Percentiles rank a stretch among this genome's conserved stretches.
phyloP scores from a whole-genome alignment of 2,888 invertebrate species.

The Morpho achilles region DNA sequence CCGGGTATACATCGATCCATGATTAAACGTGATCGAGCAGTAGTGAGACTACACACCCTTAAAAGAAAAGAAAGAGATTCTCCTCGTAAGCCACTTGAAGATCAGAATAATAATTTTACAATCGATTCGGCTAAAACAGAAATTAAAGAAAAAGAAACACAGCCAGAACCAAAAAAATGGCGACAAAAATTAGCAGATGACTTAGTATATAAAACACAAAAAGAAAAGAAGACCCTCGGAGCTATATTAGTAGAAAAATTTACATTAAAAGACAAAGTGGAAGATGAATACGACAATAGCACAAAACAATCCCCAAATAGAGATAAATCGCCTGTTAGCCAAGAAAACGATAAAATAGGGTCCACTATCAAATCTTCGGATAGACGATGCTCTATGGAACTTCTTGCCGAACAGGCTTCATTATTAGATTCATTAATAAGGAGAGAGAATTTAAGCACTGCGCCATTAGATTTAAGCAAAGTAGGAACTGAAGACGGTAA shows the following conservation, averaged over 20 bases:
- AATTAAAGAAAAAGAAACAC: conserved; percentile 27
- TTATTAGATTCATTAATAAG: conserved; percentile 74
- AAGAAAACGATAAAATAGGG: conserved; percentile 11
- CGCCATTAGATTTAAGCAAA: conserved; percentile 66
- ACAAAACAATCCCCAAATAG: conserved; percentile 15
- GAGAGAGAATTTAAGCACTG: conserved; percentile 72
- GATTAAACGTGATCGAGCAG: conserved; percentile 85
- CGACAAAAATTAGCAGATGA: conserved; percentile 82
- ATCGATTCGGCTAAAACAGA: conserved; percentile 19
- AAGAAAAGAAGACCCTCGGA: conserved; percentile 84
- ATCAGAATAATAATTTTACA: conserved; percentile 14
- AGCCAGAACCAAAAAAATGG: conserved; percentile 60
- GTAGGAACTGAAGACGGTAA: conserved; percentile 44
- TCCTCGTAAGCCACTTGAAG: conserved; percentile 51
- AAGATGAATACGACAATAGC: conserved; percentile 30
- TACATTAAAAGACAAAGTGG: conserved; percentile 80
- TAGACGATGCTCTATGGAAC: conserved; percentile 77
- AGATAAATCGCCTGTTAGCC: conserved; percentile 4
- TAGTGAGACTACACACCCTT: conserved; percentile 86
- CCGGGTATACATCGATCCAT: conserved; percentile 70
- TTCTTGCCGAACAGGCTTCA: conserved; percentile 77
- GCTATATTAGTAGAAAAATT: conserved; percentile 88
- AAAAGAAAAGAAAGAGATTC: conserved; percentile 72
- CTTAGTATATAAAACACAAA: conserved; percentile 65
- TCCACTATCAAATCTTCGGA: conserved; percentile 48